These are phyloP conservation scores for Sebastiscus tertius DNA, from an alignment of 2,797 vertebrate genomes.

Conservation along the genomic window DNA sequence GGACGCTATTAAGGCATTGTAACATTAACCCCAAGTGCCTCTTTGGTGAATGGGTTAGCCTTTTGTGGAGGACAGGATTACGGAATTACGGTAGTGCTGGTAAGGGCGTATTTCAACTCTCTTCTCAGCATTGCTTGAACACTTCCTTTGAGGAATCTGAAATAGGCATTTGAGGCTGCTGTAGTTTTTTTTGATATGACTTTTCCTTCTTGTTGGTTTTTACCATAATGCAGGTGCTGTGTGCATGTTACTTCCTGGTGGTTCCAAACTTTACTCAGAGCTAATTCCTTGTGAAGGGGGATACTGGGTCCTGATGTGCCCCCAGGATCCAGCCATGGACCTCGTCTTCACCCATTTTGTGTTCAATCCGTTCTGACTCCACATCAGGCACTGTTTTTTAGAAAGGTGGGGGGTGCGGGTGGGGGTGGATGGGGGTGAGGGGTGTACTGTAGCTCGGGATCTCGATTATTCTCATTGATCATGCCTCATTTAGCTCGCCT, in stretches of 20 bases:
- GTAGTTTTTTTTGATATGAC: slow-evolving; percentile 17
- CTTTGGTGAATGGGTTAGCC: slow-evolving; percentile 79
- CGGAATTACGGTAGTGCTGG: slow-evolving; percentile 75
- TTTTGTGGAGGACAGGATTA: slow-evolving; percentile 73
- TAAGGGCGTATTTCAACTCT: slow-evolving; percentile 76
- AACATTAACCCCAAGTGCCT: slow-evolving; percentile 81
- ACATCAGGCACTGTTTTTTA: slow-evolving; percentile 34
- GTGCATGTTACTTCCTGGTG: slow-evolving; percentile 49
- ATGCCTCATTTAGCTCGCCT: slow-evolving; percentile 63
- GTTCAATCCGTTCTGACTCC: slow-evolving; percentile 17
- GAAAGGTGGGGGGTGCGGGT: not conserved
- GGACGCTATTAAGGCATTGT: slow-evolving; percentile 72
- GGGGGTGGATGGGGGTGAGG: rapidly evolving
- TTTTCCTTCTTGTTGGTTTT: slow-evolving; percentile 12
- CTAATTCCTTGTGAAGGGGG: slow-evolving; percentile 17
- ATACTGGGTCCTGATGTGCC: slow-evolving; percentile 21
- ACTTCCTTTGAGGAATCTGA: slow-evolving; percentile 45
- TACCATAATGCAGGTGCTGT: slow-evolving; percentile 1
- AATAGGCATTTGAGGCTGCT: slow-evolving; percentile 2
- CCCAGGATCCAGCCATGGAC: not conserved
- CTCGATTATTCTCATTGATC: slow-evolving; percentile 65
- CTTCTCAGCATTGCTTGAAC: slow-evolving; percentile 46
- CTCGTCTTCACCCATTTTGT: slow-evolving; percentile 13
- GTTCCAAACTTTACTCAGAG: slow-evolving; percentile 58
- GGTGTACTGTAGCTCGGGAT: slow-evolving; percentile 21